phyloP scores from a whole-genome alignment of 2,113 vertebrate genomes.

The Halcyon malimbica region DNA sequence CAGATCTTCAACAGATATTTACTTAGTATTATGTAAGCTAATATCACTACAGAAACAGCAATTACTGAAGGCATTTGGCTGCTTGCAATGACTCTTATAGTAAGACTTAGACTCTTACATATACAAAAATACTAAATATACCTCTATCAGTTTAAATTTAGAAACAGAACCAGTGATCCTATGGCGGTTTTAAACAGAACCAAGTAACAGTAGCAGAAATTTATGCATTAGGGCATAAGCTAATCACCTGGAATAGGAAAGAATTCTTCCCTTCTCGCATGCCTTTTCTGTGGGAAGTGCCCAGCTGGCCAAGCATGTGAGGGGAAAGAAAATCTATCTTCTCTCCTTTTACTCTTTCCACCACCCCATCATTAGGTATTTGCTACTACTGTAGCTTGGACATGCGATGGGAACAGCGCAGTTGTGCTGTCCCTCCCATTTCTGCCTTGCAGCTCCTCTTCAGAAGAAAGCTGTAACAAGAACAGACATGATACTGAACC shows the following conservation, averaged over 20 bases:
- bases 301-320: background rate
- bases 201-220: background rate
- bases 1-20: background rate
- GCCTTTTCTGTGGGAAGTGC: background rate
- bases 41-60: background rate
- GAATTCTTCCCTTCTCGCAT: background rate
- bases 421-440: background rate
- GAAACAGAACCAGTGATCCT: background rate
- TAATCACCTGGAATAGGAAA: background rate
- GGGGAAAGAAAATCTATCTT: background rate
- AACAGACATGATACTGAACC: background rate
- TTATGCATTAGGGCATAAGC: background rate
- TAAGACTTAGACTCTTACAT: background rate
- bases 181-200: background rate
- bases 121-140: background rate
- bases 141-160: background rate
- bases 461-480: background rate
- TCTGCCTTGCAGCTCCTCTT: background rate
- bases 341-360: background rate
- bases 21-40: background rate
- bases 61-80: background rate
- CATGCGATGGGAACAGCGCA: background rate
- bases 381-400: background rate
- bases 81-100: background rate
- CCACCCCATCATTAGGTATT: background rate